Evolutionary conservation across 2,888 invertebrate species (phyloP).

Genomic region (Pyralis farinalis): DNA sequence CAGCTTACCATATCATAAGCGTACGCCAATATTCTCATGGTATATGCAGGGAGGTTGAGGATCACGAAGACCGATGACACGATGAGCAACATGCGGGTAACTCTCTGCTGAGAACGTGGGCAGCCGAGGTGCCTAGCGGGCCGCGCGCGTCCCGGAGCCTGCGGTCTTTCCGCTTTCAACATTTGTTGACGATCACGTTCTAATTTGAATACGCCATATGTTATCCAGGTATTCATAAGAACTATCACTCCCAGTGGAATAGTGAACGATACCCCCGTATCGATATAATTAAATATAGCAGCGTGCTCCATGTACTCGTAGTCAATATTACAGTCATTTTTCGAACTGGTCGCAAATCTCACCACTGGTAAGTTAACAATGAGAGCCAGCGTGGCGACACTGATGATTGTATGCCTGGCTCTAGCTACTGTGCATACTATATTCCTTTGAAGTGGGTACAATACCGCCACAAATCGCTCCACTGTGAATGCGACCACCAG

Average conservation of each 20-base stretch:
- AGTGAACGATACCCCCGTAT: constrained; percentile 86
- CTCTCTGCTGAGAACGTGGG: constrained; percentile 82
- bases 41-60: constrained; percentile 89
- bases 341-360: constrained; percentile 58
- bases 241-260: constrained; percentile 87
- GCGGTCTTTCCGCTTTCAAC: constrained; percentile 27
- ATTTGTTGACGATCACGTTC: constrained; percentile 63
- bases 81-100: constrained; percentile 91
- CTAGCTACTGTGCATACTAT: constrained; percentile 87
- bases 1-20: constrained; percentile 73
- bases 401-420: constrained; percentile 82
- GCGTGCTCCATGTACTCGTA: constrained; percentile 77
- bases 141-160: constrained; percentile 13
- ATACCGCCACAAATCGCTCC: constrained; percentile 91
- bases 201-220: constrained; percentile 83
- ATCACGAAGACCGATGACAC: constrained; percentile 90
- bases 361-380: constrained; percentile 83
- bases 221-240: constrained; percentile 86
- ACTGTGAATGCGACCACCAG: constrained; percentile 92
- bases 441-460: constrained; percentile 86
- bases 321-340: constrained; percentile 70
- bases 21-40: constrained; percentile 84
- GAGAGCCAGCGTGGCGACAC: constrained; percentile 74
- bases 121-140: constrained; percentile 36
- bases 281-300: constrained; percentile 84